phyloP scores from a whole-genome alignment of 2,797 vertebrate genomes.

The Melanotaenia pygmaea region DNA sequence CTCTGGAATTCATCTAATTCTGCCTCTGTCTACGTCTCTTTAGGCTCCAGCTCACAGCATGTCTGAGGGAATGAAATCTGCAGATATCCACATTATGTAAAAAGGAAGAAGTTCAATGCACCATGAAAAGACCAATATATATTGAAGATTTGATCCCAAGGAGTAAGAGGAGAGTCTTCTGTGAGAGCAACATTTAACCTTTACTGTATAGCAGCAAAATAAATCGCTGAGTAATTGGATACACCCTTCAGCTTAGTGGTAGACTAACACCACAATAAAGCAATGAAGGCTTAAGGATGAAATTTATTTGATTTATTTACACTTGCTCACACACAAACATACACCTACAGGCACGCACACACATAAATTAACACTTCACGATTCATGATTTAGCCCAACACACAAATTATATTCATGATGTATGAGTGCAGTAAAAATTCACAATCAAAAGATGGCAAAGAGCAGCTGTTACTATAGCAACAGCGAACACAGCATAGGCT shows the following conservation, averaged over 20 bases:
- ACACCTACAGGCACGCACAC: conserved; percentile 11
- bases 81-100: conserved; percentile 64
- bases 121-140: conserved; percentile 57
- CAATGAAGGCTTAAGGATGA: conserved; percentile 30
- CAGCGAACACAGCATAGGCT: conserved; percentile 43
- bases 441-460: conserved; percentile 30
- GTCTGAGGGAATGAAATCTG: conserved; percentile 31
- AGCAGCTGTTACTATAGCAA: conserved; percentile 62
- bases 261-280: conserved; percentile 24
- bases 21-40: conserved; percentile 27
- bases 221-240: conserved; percentile 53
- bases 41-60: conserved; percentile 33
- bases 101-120: conserved; percentile 66
- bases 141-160: conserved; percentile 43
- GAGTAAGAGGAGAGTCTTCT: conserved; percentile 52
- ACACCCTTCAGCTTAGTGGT: conserved; percentile 38
- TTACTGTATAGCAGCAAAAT: conserved; percentile 48
- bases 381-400: conserved; percentile 62
- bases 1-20: not conserved
- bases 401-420: conserved; percentile 56
- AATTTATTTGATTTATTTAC: conserved; percentile 36
- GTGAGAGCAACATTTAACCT: conserved; percentile 52
- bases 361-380: conserved; percentile 10
- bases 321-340: conserved; percentile 21
- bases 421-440: conserved; percentile 39